Evolutionary conservation across 1,140 invertebrate genomes (phyloP).

Genomic region (Apis dorsata): DNA sequence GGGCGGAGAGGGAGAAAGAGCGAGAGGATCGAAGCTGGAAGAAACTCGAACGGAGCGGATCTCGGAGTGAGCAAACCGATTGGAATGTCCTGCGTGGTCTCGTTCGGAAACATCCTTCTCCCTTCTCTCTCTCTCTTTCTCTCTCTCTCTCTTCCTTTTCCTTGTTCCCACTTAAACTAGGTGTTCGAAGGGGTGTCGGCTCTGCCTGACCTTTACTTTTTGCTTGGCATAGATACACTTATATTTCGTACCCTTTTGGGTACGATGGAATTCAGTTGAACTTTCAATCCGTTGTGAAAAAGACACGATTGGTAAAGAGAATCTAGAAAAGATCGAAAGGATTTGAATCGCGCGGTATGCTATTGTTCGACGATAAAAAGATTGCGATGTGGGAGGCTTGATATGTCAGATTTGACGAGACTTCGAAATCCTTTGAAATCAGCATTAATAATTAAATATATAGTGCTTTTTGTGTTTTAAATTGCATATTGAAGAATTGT

Average conservation of each 20-base stretch:
- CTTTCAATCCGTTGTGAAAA: not conserved
- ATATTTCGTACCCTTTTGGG: too few relatives aligned
- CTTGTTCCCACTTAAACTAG: not conserved
- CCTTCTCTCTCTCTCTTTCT: too few relatives aligned
- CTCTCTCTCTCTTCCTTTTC: too few relatives aligned
- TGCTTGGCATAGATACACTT: too few relatives aligned
- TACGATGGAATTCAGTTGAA: not conserved
- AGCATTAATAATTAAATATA: too few relatives aligned
- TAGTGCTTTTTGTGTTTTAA: too few relatives aligned
- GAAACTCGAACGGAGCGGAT: conserved; percentile 30
- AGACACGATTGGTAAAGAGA: not conserved
- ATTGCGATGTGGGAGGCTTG: not conserved
- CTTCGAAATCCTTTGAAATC: too few relatives aligned
- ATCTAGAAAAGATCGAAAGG: not conserved
- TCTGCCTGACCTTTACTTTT: not conserved
- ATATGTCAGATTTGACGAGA: not conserved
- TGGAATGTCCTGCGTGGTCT: conserved; percentile 45
- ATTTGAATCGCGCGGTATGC: not conserved
- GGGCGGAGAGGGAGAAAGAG: conserved; percentile 40
- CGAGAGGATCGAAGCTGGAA: conserved; percentile 29
- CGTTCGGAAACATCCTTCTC: not conserved
- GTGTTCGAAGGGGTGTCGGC: too few relatives aligned
- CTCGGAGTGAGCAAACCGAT: conserved; percentile 20
- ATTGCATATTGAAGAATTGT: too few relatives aligned
- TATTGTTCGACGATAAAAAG: not conserved